Base-by-base conservation (phyloP, 2,113 vertebrate species). In the Psittacara wagleri region DNA sequence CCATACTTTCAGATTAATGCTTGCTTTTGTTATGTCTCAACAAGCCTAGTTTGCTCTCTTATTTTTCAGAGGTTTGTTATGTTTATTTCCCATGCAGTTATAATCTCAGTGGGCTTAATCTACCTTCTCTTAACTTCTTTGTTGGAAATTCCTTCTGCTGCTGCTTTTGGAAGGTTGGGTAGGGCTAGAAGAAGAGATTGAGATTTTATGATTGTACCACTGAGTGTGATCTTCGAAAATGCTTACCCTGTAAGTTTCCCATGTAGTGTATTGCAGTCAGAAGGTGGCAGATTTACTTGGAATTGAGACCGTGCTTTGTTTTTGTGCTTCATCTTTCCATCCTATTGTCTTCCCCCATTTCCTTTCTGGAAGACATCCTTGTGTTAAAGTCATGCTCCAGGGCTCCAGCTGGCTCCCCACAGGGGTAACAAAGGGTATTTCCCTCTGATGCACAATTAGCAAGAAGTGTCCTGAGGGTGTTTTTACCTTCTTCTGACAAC, bases 291-390 rank as follows among this genome's bases (percentile, higher is more conserved):
- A 31, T 79, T 92, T 94, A 77, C 70, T 82, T 70, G 46, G 49
- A 87, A 51, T 66, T 59, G 66, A 92, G 77, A 57, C 44, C 25
- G 41, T 49, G 44, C 13, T 24, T 5, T 89, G 19, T 37, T 93
- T 91, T 82, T 76, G 29, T 69, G 57, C 8, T 89, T 72, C 9
- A 11, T 83, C 37, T 72, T 94, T 84, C 33, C 48, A 54, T 63
- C 41, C 44, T 77, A n/a, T 91, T 89, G 43, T 79, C 73, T 31
- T 90, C 33, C 31, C 11, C 16, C 9, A 25, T 88, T 91, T 96
- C 37, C 72, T 95, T 77, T 93, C 76, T 79, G 85, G 76, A 95
- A 95, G 73, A 44, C 12, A 46, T 39, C 43, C 74, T 94, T 24
- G 20, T 63, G 5, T 85, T 92, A 77, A 84, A 89, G 39, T 67